These are phyloP conservation scores for Leptarthrus brevirostris DNA, from an alignment of 2,888 invertebrate genomes.

Conservation along the genomic window DNA sequence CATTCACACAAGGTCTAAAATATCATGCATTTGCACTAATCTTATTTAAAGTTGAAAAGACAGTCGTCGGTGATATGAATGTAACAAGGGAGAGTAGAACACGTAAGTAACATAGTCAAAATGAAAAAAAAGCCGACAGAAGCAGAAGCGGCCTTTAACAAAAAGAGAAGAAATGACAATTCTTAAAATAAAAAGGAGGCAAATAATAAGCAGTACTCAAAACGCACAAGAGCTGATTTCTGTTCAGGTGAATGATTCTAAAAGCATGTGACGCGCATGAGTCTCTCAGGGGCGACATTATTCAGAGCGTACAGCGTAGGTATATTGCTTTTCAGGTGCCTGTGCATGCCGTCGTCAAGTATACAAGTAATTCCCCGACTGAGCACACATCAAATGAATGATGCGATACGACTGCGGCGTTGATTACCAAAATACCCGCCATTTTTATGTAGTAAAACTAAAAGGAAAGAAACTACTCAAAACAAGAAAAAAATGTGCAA, in stretches of 20 bases:
- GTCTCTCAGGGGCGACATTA: not conserved
- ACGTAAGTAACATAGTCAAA: too few species aligned
- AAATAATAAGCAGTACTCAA: slow-evolving; percentile 24
- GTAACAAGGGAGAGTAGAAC: slow-evolving; percentile 18
- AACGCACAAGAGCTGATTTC: slow-evolving; percentile 33
- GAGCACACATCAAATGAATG: slow-evolving; percentile 10
- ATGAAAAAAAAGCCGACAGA: slow-evolving; percentile 5
- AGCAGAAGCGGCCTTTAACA: not conserved
- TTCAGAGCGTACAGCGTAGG: not conserved
- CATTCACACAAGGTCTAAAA: not conserved
- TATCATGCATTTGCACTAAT: slow-evolving; percentile 11
- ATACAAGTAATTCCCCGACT: not conserved
- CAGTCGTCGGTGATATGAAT: slow-evolving; percentile 8
- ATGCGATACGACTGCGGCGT: not conserved
- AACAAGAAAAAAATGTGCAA: too few species aligned
- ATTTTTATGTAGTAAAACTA: slow-evolving; percentile 14
- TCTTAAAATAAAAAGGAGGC: slow-evolving; percentile 30
- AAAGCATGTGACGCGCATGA: slow-evolving; percentile 47
- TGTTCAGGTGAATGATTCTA: slow-evolving; percentile 47
- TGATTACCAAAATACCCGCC: slow-evolving; percentile 12
- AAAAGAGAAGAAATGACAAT: slow-evolving; percentile 32
- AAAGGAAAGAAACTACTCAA: too few species aligned
- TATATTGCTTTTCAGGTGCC: too few species aligned
- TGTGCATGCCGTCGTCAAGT: not conserved
- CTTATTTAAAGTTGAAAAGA: slow-evolving; percentile 26